Percentiles rank a stretch among this genome's conserved stretches.
These are phyloP conservation scores for Microctenopoma lineatum DNA, from an alignment of 2,797 vertebrate genomes.

Conservation along the genomic window DNA sequence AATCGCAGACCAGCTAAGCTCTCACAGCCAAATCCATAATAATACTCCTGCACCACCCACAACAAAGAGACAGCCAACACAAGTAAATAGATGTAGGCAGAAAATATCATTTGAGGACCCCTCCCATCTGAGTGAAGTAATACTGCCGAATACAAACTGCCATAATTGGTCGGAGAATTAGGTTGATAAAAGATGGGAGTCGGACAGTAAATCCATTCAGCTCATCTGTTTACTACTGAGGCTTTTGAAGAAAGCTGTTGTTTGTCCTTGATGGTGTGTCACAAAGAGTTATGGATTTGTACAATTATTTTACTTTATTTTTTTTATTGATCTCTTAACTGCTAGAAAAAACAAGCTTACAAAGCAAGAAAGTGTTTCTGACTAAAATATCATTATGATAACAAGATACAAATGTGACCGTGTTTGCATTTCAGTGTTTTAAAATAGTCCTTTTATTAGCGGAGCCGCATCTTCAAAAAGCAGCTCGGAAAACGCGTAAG, in stretches of 20 bases:
- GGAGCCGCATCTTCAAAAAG: slow-evolving; percentile 21
- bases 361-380: slow-evolving; percentile 24
- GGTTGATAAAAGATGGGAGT: slow-evolving; percentile 62
- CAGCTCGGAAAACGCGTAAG: slow-evolving; percentile 1
- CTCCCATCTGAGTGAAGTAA: slow-evolving; percentile 62
- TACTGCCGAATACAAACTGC: slow-evolving; percentile 45
- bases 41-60: slow-evolving; percentile 63
- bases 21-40: slow-evolving; percentile 68
- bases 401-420: slow-evolving; percentile 20
- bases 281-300: slow-evolving; percentile 63
- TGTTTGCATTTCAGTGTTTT: slow-evolving; percentile 27
- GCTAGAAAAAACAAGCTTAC: slow-evolving; percentile 9
- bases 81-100: slow-evolving; percentile 64
- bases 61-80: slow-evolving; percentile 63
- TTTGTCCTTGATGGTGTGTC: slow-evolving; percentile 58
- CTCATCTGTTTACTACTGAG: slow-evolving; percentile 59
- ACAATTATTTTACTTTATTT: slow-evolving; percentile 43
- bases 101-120: slow-evolving; percentile 57
- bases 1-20: slow-evolving; percentile 65
- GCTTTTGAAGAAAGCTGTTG: slow-evolving; percentile 58
- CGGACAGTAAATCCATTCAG: slow-evolving; percentile 69
- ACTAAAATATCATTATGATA: slow-evolving; percentile 1
- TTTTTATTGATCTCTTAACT: slow-evolving; percentile 53
- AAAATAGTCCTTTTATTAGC: slow-evolving; percentile 8
- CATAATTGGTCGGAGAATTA: slow-evolving; percentile 73